Conservation (phyloP, 1,140 invertebrate genomes). For the Drosophila ercepeae region DNA sequence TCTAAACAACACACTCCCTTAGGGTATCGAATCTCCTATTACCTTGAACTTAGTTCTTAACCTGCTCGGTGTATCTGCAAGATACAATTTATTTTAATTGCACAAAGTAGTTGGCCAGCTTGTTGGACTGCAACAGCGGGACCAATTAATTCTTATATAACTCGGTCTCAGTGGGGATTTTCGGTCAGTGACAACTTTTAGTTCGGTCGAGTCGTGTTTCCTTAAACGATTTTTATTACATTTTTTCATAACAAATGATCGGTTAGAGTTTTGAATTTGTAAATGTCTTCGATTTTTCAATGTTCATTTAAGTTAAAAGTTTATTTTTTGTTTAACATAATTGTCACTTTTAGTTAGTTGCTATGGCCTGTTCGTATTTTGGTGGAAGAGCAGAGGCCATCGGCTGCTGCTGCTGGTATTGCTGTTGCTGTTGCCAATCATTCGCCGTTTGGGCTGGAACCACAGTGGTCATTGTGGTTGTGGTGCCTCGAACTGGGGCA, state of each 20-base stretch:
- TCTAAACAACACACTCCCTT: background rate
- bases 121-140: constrained; percentile 43
- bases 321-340: background rate
- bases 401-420: background rate
- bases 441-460: constrained; percentile 29
- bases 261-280: background rate
- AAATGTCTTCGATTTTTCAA: constrained; percentile 15
- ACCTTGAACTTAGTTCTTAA: constrained; percentile 10
- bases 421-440: constrained; percentile 22
- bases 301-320: constrained; percentile 3
- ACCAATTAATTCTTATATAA: constrained; percentile 80
- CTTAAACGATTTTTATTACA: constrained; percentile 24
- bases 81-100: constrained; percentile 82
- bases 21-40: background rate
- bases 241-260: background rate
- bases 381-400: constrained; percentile 33
- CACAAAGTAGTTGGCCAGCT: constrained; percentile 76
- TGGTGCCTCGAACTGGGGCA: constrained; percentile 15
- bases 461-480: constrained; percentile 35
- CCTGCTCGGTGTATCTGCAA: constrained; percentile 60
- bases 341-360: constrained; percentile 11
- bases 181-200: constrained; percentile 38
- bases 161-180: constrained; percentile 60
- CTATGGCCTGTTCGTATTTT: constrained; percentile 37
- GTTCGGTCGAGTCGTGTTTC: constrained; percentile 15